Conservation (phyloP, 1,140 invertebrate genomes). For the Octopus sinensis region DNA sequence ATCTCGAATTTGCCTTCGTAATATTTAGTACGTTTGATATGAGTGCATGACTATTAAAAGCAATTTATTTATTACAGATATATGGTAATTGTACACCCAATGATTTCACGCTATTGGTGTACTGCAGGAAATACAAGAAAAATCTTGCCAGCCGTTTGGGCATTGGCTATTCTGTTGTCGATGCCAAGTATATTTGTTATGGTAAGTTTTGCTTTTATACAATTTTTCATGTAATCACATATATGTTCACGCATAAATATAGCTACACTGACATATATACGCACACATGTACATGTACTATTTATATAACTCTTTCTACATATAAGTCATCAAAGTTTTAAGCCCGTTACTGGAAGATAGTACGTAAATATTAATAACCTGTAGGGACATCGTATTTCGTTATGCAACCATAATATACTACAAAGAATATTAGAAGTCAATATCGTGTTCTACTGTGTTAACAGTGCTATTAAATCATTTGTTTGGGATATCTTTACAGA, state of each 20-base stretch:
- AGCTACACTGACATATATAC: background rate
- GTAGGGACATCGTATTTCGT: too few species aligned
- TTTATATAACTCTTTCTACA: background rate
- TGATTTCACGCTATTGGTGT: constrained; percentile 72
- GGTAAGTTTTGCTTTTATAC: constrained; percentile 29
- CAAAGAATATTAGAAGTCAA: too few species aligned
- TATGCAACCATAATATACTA: too few species aligned
- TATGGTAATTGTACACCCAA: constrained; percentile 74
- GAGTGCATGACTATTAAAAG: too few species aligned
- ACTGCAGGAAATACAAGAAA: constrained; percentile 70
- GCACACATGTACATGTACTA: background rate
- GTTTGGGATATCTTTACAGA: too few species aligned
- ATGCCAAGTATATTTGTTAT: constrained; percentile 59
- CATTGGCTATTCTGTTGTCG: constrained; percentile 56
- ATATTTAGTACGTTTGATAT: background rate
- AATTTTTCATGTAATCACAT: background rate
- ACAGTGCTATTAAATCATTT: too few species aligned
- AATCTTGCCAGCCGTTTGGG: constrained; percentile 68
- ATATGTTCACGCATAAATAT: background rate
- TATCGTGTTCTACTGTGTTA: too few species aligned
- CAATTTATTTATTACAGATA: constrained; percentile 61
- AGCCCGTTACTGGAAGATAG: too few species aligned
- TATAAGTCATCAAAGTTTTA: background rate
- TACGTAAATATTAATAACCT: too few species aligned
- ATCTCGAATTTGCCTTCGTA: background rate